Conservation (phyloP, 2,113 vertebrate species). For the Dunckerocampus dactyliophorus region DNA sequence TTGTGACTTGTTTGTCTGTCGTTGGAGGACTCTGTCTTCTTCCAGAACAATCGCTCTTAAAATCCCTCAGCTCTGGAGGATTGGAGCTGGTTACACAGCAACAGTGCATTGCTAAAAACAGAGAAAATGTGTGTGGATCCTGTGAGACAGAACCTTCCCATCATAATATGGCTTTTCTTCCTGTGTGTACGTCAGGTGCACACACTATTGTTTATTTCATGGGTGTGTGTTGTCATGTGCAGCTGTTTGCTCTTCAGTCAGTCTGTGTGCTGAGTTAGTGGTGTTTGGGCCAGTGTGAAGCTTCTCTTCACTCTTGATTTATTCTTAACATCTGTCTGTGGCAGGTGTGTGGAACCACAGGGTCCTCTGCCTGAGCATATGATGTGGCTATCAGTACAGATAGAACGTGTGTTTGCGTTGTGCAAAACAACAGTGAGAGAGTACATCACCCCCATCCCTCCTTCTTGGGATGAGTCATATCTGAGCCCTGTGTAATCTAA, state of each 20-base stretch:
- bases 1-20: slow-evolving; percentile 68
- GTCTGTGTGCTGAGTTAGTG: slow-evolving; percentile 52
- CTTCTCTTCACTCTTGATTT: slow-evolving; percentile 67
- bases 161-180: slow-evolving; percentile 7
- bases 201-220: slow-evolving; percentile 55
- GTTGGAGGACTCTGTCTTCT: slow-evolving; percentile 55
- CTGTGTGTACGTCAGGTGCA: slow-evolving; percentile 55
- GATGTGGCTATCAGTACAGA: slow-evolving; percentile 58
- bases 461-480: slow-evolving; percentile 4
- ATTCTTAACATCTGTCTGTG: slow-evolving; percentile 74
- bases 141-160: slow-evolving; percentile 33
- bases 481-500: slow-evolving; percentile 66
- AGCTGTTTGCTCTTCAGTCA: slow-evolving; percentile 71
- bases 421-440: slow-evolving; percentile 43
- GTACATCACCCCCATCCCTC: not conserved
- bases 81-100: slow-evolving; percentile 41
- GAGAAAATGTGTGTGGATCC: slow-evolving; percentile 33
- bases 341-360: slow-evolving; percentile 72
- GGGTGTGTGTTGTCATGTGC: slow-evolving; percentile 68
- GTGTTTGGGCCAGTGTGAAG: slow-evolving; percentile 41
- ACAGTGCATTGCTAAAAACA: slow-evolving; percentile 22
- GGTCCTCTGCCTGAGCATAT: slow-evolving; percentile 58
- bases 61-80: slow-evolving; percentile 45
- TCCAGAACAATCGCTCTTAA: slow-evolving; percentile 58
- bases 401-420: slow-evolving; percentile 31